Evolutionary conservation across 2,113 vertebrate genomes (phyloP).

Genomic region (Zosterops borbonicus): DNA sequence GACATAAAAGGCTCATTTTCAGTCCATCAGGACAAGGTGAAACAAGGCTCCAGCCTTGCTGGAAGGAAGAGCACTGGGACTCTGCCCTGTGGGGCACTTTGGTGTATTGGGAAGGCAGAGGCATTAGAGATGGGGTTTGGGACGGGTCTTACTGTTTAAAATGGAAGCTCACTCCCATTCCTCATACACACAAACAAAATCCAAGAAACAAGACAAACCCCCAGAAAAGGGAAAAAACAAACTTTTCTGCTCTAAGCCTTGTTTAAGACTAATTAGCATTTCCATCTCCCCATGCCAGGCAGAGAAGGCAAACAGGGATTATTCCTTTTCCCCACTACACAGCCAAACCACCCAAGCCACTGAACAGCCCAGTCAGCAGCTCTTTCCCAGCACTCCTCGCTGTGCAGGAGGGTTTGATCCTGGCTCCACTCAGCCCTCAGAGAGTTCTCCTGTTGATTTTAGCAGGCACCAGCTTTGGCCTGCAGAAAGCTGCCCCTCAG

Average conservation of each 20-base stretch:
- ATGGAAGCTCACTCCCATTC: not conserved
- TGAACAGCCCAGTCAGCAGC: not conserved
- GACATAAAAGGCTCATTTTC: not conserved
- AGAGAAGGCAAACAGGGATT: not conserved
- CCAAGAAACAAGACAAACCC: not conserved
- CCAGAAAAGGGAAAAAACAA: fast-evolving
- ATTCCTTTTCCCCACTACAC: not conserved
- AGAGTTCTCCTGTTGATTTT: not conserved
- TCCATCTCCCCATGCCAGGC: not conserved
- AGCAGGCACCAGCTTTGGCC: fast-evolving
- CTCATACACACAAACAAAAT: not conserved
- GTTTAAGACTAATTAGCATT: not conserved
- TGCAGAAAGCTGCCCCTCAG: not conserved
- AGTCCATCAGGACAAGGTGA: not conserved
- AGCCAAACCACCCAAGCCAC: not conserved
- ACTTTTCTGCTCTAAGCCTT: not conserved
- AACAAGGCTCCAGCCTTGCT: not conserved
- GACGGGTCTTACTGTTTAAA: not conserved
- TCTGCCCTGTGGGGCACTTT: fast-evolving
- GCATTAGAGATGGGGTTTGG: too few species aligned
- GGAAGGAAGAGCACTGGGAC: not conserved
- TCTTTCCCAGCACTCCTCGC: fast-evolving
- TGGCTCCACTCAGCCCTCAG: not conserved
- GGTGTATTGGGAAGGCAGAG: not conserved
- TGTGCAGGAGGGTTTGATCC: not conserved